Evolutionary conservation across 2,113 vertebrate species (phyloP), one percentile per base, ranked within the genome.

Genomic region (Origma solitaria): DNA sequence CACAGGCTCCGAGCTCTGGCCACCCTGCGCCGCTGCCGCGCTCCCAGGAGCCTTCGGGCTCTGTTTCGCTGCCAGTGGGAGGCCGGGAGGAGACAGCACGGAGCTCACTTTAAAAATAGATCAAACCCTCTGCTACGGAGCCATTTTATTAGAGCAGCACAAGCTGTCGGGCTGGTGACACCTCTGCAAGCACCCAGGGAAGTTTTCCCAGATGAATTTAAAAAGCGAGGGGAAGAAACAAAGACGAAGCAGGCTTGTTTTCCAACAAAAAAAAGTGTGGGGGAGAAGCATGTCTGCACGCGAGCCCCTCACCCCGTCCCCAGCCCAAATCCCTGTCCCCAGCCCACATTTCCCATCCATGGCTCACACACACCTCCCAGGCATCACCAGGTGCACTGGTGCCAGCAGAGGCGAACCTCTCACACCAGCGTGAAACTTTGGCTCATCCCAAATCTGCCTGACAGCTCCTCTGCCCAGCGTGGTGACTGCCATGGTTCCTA

Each of bases 121-220:
- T 96, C 93, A 89, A 94, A 95, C 86, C 70, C 91, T 95, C 49
- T 30, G 93, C 94, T 73, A 53, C 16, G 13, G 86, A 97, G 96
- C 96, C 96, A 91, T 94, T 87, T 94, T 84, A 89, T 89, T 61
- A 87, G 95, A 95, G 94, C 89, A 82, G 95, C 81, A 44, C 69
- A 70, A 75, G 91, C 91, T 77, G 94, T 17, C 18, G 44, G 95
- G 94, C 88, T 92, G 92, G 44, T 62, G 92, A 70, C 95, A 94
- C 92, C 92, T 47, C 20, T 51, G 86, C 1, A 11, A 88, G 38
- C 87, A 4, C 70, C 14, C 13, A 15, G 51, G 30, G 11, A 70
- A 57, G 79, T 42, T 68, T 18, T 78, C 91, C 80, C 93, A 31
- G 79, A 50, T 45, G 86, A 37, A 78, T 70, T 6, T 25, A 71